phyloP scores from a whole-genome alignment of 2,888 invertebrate species.

The Orthosia incerta region DNA sequence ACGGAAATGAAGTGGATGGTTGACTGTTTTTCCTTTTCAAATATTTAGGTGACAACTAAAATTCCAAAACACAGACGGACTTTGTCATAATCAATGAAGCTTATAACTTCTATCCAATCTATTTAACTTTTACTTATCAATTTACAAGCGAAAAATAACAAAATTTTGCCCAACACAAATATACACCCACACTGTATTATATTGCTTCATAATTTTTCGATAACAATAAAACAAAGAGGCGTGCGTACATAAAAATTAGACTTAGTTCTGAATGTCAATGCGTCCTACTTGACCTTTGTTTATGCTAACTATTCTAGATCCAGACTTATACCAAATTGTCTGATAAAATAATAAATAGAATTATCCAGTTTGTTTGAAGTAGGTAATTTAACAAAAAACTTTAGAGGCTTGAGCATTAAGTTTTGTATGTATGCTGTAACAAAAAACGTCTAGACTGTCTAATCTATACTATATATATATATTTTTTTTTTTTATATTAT shows the following conservation, averaged over 20 bases:
- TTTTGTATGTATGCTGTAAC: slow-evolving; percentile 4
- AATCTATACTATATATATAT: too few relatives aligned
- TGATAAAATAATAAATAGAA: slow-evolving; percentile 37
- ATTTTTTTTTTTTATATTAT: too few relatives aligned
- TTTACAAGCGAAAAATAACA: slow-evolving; percentile 5
- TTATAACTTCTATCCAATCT: background rate
- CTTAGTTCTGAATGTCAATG: slow-evolving; percentile 42
- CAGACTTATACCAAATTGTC: slow-evolving; percentile 29
- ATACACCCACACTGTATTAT: background rate
- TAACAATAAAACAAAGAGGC: slow-evolving; percentile 4
- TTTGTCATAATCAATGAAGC: background rate
- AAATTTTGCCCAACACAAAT: slow-evolving; percentile 15
- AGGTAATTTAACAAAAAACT: slow-evolving; percentile 39
- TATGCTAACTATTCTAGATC: background rate
- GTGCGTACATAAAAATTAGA: background rate
- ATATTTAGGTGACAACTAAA: background rate
- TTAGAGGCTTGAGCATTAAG: background rate
- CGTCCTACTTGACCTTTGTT: slow-evolving; percentile 32
- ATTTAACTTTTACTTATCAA: background rate
- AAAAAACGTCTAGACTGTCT: slow-evolving; percentile 2
- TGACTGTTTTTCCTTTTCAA: background rate
- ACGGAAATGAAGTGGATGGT: too few relatives aligned
- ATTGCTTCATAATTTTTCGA: background rate
- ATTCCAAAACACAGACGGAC: background rate
- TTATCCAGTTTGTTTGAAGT: slow-evolving; percentile 36